These are phyloP conservation scores for Sminthurinus aureus DNA, from an alignment of 2,888 invertebrate genomes.

Conservation along the genomic window DNA sequence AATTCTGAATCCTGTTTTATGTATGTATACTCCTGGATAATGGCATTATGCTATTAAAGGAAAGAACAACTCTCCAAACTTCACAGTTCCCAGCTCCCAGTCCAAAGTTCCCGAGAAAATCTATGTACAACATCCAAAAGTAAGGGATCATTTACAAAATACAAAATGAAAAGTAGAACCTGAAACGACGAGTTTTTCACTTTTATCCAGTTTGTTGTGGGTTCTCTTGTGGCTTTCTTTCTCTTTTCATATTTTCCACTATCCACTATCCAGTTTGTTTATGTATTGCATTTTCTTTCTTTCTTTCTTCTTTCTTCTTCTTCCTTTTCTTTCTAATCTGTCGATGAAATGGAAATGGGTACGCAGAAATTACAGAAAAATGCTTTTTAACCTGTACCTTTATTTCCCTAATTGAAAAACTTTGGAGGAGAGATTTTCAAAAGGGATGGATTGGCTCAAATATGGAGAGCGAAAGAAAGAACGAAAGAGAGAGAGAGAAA, in stretches of 20 bases:
- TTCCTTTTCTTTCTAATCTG: constrained; percentile 11
- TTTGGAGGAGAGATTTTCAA: constrained; percentile 55
- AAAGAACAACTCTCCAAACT: not conserved
- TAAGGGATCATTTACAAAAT: not conserved
- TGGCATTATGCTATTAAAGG: constrained; percentile 21
- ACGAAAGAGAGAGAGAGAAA: constrained; percentile 30
- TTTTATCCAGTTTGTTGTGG: not conserved
- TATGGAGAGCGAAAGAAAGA: constrained; percentile 24
- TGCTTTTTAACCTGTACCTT: constrained; percentile 60
- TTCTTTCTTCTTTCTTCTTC: not conserved
- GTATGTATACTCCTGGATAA: not conserved
- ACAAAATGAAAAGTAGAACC: not conserved
- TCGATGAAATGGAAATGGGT: constrained; percentile 41
- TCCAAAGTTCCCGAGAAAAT: too few species aligned
- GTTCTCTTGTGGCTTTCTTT: constrained; percentile 41
- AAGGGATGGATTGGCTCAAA: constrained; percentile 31
- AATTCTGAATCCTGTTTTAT: not conserved
- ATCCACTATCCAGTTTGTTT: too few species aligned
- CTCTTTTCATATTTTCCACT: constrained; percentile 5
- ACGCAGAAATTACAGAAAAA: constrained; percentile 58
- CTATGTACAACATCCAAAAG: not conserved
- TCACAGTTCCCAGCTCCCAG: too few species aligned
- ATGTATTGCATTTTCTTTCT: too few species aligned
- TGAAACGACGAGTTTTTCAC: constrained; percentile 26
- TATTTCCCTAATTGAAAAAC: constrained; percentile 61